These are phyloP conservation scores for Solenopsis invicta DNA, from an alignment of 1,140 invertebrate species.

Conservation along the genomic window DNA sequence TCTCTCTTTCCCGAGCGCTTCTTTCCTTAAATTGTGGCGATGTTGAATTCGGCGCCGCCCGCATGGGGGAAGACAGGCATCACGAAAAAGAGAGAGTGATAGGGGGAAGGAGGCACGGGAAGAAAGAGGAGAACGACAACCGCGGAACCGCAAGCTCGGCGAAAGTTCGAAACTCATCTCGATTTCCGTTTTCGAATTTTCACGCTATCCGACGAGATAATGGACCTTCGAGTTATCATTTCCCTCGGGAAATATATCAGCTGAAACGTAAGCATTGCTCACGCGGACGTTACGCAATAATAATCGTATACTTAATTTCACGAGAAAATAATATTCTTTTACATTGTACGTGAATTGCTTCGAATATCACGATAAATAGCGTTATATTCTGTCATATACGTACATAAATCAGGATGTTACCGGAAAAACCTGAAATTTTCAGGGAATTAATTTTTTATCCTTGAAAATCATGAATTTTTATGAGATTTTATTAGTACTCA, in stretches of 20 bases:
- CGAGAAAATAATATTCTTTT: neutral
- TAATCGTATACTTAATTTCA: neutral
- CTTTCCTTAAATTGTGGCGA: conserved; percentile 51
- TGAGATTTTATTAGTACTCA: no score
- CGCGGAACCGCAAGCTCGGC: conserved; percentile 62
- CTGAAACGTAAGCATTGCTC: neutral
- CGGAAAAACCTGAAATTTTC: no score
- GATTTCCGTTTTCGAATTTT: conserved; percentile 76
- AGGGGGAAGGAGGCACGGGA: neutral
- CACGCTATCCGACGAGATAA: conserved; percentile 66
- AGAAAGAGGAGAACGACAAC: neutral
- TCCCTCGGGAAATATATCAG: conserved; percentile 21
- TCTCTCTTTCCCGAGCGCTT: conserved; percentile 37
- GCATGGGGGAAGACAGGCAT: conserved; percentile 39
- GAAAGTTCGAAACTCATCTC: conserved; percentile 60
- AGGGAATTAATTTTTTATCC: no score
- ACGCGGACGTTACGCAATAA: conserved; percentile 1
- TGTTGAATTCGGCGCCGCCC: conserved; percentile 34
- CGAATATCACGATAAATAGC: neutral
- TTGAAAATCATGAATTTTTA: no score
- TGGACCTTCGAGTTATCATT: conserved; percentile 10
- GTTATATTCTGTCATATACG: neutral
- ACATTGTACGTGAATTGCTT: neutral
- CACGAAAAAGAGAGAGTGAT: conserved; percentile 27
- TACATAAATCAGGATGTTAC: no score